Conservation (phyloP, 1,140 invertebrate species). For the Drosophila sechellia region DNA sequence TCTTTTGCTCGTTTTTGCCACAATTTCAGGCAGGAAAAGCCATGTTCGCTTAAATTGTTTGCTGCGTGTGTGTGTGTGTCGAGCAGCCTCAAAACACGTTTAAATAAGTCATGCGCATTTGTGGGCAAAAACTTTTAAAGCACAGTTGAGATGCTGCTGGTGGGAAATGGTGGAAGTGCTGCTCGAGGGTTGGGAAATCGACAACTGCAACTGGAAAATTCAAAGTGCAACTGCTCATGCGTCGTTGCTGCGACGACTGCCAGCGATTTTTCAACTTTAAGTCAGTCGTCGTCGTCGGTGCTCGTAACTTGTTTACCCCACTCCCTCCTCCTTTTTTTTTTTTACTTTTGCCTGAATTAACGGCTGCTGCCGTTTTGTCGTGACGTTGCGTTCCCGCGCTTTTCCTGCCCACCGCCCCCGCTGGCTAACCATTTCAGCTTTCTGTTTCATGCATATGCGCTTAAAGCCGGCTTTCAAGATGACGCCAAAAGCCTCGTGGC, state of each 20-base stretch:
- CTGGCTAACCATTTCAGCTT: constrained; percentile 35
- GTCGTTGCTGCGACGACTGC: constrained; percentile 33
- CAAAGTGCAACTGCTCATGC: constrained; percentile 43
- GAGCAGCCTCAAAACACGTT: constrained; percentile 63
- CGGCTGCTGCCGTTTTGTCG: constrained; percentile 41
- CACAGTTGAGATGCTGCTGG: constrained; percentile 12
- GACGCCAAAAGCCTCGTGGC: constrained; percentile 23
- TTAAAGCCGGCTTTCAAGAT: constrained; percentile 38
- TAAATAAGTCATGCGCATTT: constrained; percentile 81
- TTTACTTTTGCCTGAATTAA: constrained; percentile 41
- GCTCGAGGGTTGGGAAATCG: constrained; percentile 22
- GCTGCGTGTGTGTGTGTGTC: constrained; percentile 54
- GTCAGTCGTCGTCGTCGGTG: constrained; percentile 4
- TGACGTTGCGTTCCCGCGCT: constrained; percentile 50
- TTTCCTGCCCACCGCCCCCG: constrained; percentile 15
- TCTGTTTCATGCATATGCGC: constrained; percentile 43
- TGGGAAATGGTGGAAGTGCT: constrained; percentile 8
- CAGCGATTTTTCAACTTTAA: constrained; percentile 37
- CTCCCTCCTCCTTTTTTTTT: background rate
- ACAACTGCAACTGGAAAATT: constrained; percentile 35
- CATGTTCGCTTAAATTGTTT: constrained; percentile 80
- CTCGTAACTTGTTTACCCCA: constrained; percentile 36
- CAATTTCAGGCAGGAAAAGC: constrained; percentile 78
- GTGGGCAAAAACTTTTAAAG: constrained; percentile 69
- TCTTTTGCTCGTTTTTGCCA: constrained; percentile 56